Conservation (phyloP, 2,888 invertebrate species). For the Sabatieria punctata region DNA sequence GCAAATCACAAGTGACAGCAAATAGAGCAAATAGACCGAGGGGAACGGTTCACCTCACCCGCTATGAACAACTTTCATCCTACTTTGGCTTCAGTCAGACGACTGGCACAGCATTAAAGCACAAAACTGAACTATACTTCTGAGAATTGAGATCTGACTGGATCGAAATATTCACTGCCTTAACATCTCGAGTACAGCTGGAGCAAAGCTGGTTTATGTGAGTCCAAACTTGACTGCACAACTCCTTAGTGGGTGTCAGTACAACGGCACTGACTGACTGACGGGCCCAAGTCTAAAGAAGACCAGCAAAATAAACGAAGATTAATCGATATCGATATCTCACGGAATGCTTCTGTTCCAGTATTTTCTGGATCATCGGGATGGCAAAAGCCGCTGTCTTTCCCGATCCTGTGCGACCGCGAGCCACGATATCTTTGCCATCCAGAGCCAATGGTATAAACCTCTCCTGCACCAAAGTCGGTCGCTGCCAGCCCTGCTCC, state of each 20-base stretch:
- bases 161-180: too few species aligned
- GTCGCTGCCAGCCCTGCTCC: conserved; percentile 52
- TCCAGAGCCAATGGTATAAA: conserved; percentile 80
- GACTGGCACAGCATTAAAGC: too few species aligned
- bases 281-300: neutral
- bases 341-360: conserved; percentile 15
- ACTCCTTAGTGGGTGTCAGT: conserved; percentile 28
- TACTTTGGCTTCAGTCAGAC: too few species aligned
- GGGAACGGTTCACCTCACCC: too few species aligned
- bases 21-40: too few species aligned
- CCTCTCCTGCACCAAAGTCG: conserved; percentile 86
- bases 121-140: too few species aligned
- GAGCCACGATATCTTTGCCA: conserved; percentile 84
- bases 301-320: too few species aligned
- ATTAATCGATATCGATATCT: too few species aligned
- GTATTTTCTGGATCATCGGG: conserved; percentile 71
- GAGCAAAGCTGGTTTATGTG: neutral
- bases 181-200: conserved; percentile 1
- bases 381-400: conserved; percentile 92
- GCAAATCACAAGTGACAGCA: too few species aligned
- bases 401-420: conserved; percentile 90
- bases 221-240: conserved; percentile 20
- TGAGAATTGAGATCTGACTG: too few species aligned
- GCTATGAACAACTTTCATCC: too few species aligned
- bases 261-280: conserved; percentile 15